Conservation (phyloP, 2,797 vertebrate genomes). For the Pantherophis alleghaniensis region DNA sequence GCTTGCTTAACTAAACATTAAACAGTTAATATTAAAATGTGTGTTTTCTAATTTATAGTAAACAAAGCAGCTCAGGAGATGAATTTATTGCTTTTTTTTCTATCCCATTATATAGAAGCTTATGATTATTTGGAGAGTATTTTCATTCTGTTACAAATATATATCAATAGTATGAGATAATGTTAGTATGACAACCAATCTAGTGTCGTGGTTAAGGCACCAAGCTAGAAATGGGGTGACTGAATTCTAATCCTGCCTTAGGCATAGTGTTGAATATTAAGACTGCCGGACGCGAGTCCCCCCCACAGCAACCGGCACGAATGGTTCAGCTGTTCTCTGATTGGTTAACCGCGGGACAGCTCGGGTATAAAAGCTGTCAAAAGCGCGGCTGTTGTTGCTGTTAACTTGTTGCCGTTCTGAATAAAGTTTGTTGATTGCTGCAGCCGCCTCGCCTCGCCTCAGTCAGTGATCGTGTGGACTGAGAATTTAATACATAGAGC, state of each 20-base stretch:
- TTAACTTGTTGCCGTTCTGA: no score
- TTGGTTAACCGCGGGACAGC: no score
- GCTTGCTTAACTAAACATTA: background rate
- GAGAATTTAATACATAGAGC: background rate
- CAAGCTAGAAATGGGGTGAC: background rate
- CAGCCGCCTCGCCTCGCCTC: no score
- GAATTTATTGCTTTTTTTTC: slow-evolving; percentile 19
- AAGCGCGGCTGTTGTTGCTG: no score
- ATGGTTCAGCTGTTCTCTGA: no score
- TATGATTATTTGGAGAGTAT: background rate
- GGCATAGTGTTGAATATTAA: background rate
- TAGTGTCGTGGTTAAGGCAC: background rate
- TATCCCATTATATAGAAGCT: background rate
- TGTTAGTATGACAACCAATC: background rate
- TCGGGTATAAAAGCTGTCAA: no score
- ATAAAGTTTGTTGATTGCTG: no score
- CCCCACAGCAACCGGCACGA: no score
- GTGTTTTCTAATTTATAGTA: background rate
- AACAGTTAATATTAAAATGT: background rate
- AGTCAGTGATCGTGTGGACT: no score
- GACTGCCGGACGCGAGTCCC: no score
- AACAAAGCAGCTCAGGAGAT: background rate
- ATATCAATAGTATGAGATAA: background rate
- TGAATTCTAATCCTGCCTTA: background rate
- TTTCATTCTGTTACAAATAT: background rate